Conservation (phyloP, 1,140 invertebrate genomes). For the Asbolus verrucosus region DNA sequence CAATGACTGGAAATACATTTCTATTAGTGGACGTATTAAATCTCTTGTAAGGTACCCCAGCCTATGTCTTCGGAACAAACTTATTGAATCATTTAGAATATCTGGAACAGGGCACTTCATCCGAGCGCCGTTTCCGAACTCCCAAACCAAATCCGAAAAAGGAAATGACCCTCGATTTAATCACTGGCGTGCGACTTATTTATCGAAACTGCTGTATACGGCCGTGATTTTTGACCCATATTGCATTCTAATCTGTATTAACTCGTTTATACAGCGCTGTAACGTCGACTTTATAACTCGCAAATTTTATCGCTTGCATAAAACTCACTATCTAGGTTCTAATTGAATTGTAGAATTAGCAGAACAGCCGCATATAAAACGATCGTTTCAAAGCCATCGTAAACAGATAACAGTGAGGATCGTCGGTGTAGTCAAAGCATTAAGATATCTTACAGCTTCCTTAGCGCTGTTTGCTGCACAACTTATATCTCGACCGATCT, state of each 20-base stretch:
- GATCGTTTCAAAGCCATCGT: slow-evolving; percentile 19
- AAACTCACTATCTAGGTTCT: slow-evolving; percentile 21
- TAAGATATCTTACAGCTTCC: slow-evolving; percentile 30
- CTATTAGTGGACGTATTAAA: slow-evolving; percentile 18
- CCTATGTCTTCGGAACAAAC: not conserved
- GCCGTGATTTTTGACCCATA: slow-evolving; percentile 18
- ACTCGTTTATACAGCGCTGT: slow-evolving; percentile 12
- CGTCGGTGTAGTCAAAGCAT: slow-evolving; percentile 4
- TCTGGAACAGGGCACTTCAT: not conserved
- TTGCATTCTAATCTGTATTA: slow-evolving; percentile 5
- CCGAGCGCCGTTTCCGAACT: not conserved
- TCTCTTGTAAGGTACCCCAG: slow-evolving; percentile 11
- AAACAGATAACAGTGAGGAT: slow-evolving; percentile 20
- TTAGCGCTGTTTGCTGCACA: not conserved
- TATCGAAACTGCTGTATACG: too few relatives aligned
- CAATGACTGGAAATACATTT: slow-evolving; percentile 35
- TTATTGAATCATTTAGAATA: slow-evolving; percentile 2
- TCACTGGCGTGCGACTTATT: too few relatives aligned
- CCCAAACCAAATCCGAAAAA: not conserved
- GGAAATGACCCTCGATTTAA: not conserved
- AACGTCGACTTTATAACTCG: slow-evolving; percentile 25
- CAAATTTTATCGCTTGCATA: slow-evolving; percentile 29
- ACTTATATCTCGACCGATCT: slow-evolving; percentile 11
- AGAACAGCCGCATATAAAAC: slow-evolving; percentile 20
- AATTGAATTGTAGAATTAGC: slow-evolving; percentile 28